Percentiles rank a stretch among this genome's conserved stretches.
phyloP scores from a whole-genome alignment of 2,888 invertebrate species.

The Drosophila mercatorum region DNA sequence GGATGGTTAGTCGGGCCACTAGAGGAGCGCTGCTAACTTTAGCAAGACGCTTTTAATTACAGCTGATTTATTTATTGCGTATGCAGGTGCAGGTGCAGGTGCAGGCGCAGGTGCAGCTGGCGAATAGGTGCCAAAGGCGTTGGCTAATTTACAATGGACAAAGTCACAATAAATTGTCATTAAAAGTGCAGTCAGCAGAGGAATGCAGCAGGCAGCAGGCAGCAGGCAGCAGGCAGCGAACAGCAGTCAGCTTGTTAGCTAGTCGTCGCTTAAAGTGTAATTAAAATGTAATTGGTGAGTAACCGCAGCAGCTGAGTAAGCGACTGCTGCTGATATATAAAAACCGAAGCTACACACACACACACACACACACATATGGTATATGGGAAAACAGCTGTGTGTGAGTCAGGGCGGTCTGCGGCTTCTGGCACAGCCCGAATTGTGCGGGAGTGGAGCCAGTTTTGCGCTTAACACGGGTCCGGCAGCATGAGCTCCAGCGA shows the following conservation, averaged over 20 bases:
- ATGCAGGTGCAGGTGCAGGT: slow-evolving; percentile 52
- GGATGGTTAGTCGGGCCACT: slow-evolving; percentile 7
- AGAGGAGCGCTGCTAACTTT: slow-evolving; percentile 34
- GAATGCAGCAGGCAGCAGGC: neutral
- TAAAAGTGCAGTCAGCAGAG: slow-evolving; percentile 44
- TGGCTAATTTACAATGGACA: slow-evolving; percentile 56
- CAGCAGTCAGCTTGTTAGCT: slow-evolving; percentile 52
- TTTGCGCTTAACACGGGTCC: slow-evolving; percentile 12
- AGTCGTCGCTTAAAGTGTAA: slow-evolving; percentile 62
- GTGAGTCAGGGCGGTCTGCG: slow-evolving; percentile 10
- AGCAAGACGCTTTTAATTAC: slow-evolving; percentile 69
- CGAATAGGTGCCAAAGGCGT: slow-evolving; percentile 20
- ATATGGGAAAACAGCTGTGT: slow-evolving; percentile 26
- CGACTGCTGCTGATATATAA: neutral
- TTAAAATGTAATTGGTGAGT: slow-evolving; percentile 62
- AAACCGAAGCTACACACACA: neutral
- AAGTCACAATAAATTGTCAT: slow-evolving; percentile 60
- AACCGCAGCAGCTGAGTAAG: slow-evolving; percentile 30
- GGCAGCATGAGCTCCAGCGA: slow-evolving; percentile 11
- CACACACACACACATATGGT: no score
- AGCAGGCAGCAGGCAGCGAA: slow-evolving; percentile 2
- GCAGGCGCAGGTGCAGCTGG: neutral
- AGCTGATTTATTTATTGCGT: slow-evolving; percentile 72
- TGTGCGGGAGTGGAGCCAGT: slow-evolving; percentile 6
- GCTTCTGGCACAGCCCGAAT: no score